These are phyloP conservation scores for Panurus biarmicus DNA, from an alignment of 2,113 vertebrate species.

Conservation along the genomic window DNA sequence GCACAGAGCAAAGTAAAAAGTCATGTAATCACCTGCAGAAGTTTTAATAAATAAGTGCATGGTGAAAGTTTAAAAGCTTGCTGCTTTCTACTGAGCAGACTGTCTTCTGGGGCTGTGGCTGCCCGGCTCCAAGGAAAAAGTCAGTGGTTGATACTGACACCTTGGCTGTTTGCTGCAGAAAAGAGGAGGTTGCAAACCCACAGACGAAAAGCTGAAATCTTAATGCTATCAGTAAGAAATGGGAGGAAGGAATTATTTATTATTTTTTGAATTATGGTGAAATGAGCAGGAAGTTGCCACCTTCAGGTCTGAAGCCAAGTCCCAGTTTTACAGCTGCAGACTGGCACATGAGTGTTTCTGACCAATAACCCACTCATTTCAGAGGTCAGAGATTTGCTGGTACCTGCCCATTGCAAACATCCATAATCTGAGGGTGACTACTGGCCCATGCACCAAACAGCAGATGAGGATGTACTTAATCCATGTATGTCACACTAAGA, in stretches of 20 bases:
- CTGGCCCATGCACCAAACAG: background rate
- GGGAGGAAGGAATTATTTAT: background rate
- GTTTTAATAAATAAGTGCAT: background rate
- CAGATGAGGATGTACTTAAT: background rate
- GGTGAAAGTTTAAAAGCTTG: background rate
- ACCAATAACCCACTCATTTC: background rate
- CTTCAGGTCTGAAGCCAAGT: background rate
- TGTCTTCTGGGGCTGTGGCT: background rate
- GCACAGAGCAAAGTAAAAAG: background rate
- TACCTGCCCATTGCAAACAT: background rate
- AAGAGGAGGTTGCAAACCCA: background rate
- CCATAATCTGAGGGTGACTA: background rate
- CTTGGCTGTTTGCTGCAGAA: background rate
- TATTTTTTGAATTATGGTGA: background rate
- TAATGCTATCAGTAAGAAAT: background rate
- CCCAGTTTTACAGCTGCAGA: background rate
- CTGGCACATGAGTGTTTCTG: background rate
- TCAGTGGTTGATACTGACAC: background rate
- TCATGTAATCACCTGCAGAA: background rate
- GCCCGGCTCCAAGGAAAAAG: background rate
- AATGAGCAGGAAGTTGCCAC: background rate
- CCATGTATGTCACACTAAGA: background rate
- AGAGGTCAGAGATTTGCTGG: background rate
- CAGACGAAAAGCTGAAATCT: slow-evolving; percentile 1
- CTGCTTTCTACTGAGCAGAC: background rate